Evolutionary conservation across 2,888 invertebrate genomes (phyloP), one percentile per base, ranked within the genome.

Genomic region (Stenotaenia linearis): DNA sequence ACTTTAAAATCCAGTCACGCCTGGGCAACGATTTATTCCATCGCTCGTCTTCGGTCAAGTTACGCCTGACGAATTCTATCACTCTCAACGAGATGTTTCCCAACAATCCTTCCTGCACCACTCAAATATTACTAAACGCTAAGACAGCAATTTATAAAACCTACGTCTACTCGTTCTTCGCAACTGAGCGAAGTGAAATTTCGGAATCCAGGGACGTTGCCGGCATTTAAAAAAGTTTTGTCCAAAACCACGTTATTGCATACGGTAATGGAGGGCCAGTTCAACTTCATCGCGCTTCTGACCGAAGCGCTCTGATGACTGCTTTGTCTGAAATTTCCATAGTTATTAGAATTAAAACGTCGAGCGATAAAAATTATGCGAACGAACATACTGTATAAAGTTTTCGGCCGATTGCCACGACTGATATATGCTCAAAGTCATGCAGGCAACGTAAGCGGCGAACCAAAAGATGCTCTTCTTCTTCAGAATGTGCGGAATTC

Each of bases 391-490:
- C 77, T 37, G 4, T 12, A 77, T 37, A 9, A 18, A 76, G 10
- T 10, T 76, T 0, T 12, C 1, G 15, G 77, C 77, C 10, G 77
- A 40, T 3, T 45, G 21, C 77, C 45, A 45, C 28, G 77, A 40
- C n/a, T 77, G 77, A 23, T 10, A 37, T 0, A 77, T 77, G 23
- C 77, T 77, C 23, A 77, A 23, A 45, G 7, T 15, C 23, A 77
- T 10, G 45, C 77, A 77, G 5, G 21, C 37, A 4, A 77, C 21
- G 45, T 45, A 77, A 0, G 77, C 77, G 12, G 45, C 10, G 1
- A 77, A 15, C 77, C 77, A 77, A 7, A 4, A n/a, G 1, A 77
- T 18, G 28, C 77, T 77, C 15, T 77, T 77, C 45, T 77, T 77
- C 23, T 23, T 21, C 2, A 77, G 21, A 15, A 37, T 40, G 45